Evolutionary conservation across 2,113 vertebrate species (phyloP).

Genomic region (Haplochromis vanheusdeni): DNA sequence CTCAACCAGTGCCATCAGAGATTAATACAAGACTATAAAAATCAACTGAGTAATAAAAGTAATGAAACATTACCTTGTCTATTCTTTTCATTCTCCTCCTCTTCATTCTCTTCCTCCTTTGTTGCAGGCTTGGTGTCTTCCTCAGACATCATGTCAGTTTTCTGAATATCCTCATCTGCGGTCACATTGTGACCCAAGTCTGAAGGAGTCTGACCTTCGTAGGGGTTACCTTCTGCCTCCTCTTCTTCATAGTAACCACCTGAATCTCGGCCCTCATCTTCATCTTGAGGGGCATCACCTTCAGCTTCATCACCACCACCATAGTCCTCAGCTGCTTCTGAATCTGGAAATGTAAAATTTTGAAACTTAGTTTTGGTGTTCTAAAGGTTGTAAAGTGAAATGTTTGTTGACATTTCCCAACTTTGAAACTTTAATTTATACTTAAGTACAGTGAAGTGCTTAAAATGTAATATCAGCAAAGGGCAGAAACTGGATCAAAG

Average conservation of each 20-base stretch:
- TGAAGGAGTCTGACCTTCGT: conserved; percentile 15
- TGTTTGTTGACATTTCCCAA: not conserved
- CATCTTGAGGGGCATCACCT: conserved; percentile 6
- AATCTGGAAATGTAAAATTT: not conserved
- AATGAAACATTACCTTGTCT: conserved; percentile 42
- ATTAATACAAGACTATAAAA: not conserved
- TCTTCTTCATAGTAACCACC: conserved; percentile 60
- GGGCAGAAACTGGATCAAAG: not conserved
- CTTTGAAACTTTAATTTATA: not conserved
- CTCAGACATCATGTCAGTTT: conserved; percentile 21
- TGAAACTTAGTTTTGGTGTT: not conserved
- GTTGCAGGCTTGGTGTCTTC: not conserved
- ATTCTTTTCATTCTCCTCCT: not conserved
- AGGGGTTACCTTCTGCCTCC: conserved; percentile 26
- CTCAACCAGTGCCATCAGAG: not conserved
- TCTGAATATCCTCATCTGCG: conserved; percentile 35
- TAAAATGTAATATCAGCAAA: not conserved
- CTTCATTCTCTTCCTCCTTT: not conserved
- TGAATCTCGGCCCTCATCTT: conserved; percentile 55
- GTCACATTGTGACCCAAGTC: conserved; percentile 16
- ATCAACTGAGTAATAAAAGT: not conserved
- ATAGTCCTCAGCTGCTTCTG: conserved; percentile 8
- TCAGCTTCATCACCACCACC: not conserved
- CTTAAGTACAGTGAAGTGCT: not conserved
- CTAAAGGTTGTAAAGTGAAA: not conserved